phyloP scores from a whole-genome alignment of 1,140 invertebrate species.

The Drosophila murphyi region DNA sequence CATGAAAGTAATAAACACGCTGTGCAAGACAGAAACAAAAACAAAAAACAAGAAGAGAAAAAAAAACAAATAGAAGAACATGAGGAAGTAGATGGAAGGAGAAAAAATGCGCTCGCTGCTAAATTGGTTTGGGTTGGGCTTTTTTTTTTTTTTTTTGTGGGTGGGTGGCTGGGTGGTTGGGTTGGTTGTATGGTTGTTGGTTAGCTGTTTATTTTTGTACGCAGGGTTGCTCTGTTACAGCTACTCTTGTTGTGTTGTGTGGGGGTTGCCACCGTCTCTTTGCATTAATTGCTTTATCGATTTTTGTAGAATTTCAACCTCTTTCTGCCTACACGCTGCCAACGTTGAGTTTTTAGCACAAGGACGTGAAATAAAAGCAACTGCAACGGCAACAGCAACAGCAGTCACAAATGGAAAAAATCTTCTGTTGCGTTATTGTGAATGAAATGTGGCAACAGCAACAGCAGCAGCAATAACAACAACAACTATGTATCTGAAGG shows the following conservation, averaged over 20 bases:
- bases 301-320: conserved; percentile 59
- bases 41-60: conserved; percentile 13
- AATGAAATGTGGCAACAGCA: conserved; percentile 59
- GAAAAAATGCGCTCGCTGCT: conserved; percentile 16
- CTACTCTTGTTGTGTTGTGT: conserved; percentile 12
- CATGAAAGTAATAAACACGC: conserved; percentile 63
- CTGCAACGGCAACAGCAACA: conserved; percentile 29
- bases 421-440: conserved; percentile 64
- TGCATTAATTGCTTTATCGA: conserved; percentile 82
- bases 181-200: conserved; percentile 23
- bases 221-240: conserved; percentile 50
- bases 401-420: conserved; percentile 37
- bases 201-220: conserved; percentile 69
- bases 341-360: conserved; percentile 75
- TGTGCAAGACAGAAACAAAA: conserved; percentile 35
- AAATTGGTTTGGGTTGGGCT: conserved; percentile 20
- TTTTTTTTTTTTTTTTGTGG: conserved; percentile 5
- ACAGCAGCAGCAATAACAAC: conserved; percentile 24
- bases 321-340: conserved; percentile 22
- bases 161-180: conserved; percentile 21
- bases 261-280: conserved; percentile 66
- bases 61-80: conserved; percentile 6
- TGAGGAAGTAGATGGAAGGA: not conserved
- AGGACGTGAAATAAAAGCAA: conserved; percentile 62
- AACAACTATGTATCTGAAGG: conserved; percentile 10